Base-by-base conservation (phyloP, 2,888 invertebrate species). In the Tyria jacobaeae region DNA sequence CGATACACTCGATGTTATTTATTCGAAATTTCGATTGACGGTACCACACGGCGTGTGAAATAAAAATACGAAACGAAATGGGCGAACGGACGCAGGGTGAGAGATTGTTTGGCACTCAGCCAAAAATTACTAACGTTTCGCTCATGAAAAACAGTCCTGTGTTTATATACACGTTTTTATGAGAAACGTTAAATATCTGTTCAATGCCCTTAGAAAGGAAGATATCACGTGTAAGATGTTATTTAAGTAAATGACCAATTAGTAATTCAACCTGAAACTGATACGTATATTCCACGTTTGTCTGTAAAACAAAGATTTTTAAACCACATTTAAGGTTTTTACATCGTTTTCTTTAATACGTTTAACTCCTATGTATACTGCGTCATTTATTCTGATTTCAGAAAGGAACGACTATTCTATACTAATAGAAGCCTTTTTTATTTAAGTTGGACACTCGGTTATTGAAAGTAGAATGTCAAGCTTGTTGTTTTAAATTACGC, bases 41-140 rank as follows among this genome's bases (percentile, higher is more conserved):
- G 85, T 82, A 85, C 82, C 83, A 85, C 83, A 85, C 83, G 84
- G 83, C 84, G 81, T 82, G 80, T 82, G 82, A 87, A 88, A 88
- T 86, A 89, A 89, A 90, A 89, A 89, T 86, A 88, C 85, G 79
- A 81, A 79, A 75, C 69, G 57, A 68, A 61, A 69, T 75, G 66
- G 68, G 57, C 79, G 75, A 71, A 77, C 77, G 79, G 78, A 78
- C 84, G 83, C 75, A 80, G 81, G 73, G 80, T 78, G 76, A 79
- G 81, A 82, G 82, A 84, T 82, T 82, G 80, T 80, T 85, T 89
- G 90, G 90, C 89, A 75, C 80, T 64, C 57, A 71, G 88, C 90
- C 90, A 85, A 83, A 86, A 84, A 86, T 87, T 86, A 82, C 85
- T 83, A 85, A 85, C 85, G 85, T 86, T 86, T 84, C 78, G 79